Conservation (phyloP, 2,797 vertebrate genomes). For the Pantherophis vulpinus region DNA sequence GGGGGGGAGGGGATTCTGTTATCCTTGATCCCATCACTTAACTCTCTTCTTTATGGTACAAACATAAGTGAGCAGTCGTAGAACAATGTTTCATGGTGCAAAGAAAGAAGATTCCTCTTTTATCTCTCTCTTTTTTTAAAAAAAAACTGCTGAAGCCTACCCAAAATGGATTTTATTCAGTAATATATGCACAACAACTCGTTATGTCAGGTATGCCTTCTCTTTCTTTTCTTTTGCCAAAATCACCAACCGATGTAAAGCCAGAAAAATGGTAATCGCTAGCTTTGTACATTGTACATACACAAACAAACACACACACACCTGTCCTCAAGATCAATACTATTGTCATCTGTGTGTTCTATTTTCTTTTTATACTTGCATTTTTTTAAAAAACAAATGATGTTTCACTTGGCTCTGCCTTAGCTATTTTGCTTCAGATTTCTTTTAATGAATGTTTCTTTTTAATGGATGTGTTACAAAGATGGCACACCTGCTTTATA, state of each 20-base stretch:
- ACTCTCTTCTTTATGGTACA: background rate
- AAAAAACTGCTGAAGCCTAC: background rate
- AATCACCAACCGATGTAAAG: background rate
- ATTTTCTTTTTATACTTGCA: conserved; percentile 38
- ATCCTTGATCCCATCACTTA: background rate
- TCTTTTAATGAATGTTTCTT: conserved; percentile 25
- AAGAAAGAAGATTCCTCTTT: background rate
- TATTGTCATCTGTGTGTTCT: background rate
- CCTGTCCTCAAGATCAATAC: background rate
- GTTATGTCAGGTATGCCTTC: background rate
- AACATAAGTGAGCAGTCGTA: background rate
- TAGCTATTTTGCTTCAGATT: conserved; percentile 20
- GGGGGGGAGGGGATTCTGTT: background rate
- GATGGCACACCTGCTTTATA: conserved; percentile 50
- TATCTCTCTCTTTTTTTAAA: background rate
- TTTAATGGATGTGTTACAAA: conserved; percentile 48
- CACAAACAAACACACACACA: no score
- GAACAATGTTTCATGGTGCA: background rate
- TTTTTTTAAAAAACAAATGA: conserved; percentile 32
- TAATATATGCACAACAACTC: background rate
- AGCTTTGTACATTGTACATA: background rate
- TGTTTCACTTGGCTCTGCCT: conserved; percentile 30
- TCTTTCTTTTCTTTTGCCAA: background rate
- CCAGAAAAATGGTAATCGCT: background rate
- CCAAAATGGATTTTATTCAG: background rate